phyloP scores from a whole-genome alignment of 2,797 vertebrate species.

The Tokudaia tokunoshimensis region DNA sequence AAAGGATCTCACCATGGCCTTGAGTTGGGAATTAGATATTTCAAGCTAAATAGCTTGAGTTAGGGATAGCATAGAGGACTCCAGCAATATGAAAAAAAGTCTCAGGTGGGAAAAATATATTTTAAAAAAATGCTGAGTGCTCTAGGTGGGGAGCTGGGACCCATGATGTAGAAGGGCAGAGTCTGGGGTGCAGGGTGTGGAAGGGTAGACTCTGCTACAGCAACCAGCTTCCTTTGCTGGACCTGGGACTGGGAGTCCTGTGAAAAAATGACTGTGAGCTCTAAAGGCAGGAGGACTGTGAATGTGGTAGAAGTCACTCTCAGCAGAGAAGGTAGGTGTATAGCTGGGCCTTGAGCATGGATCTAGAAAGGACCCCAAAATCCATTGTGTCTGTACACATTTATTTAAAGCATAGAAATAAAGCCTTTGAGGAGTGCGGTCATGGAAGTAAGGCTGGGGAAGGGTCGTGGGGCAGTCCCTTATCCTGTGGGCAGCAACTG shows the following conservation, averaged over 20 bases:
- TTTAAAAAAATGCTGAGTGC: not conserved
- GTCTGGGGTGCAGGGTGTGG: not conserved
- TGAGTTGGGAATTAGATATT: not conserved
- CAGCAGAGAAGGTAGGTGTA: fast-evolving
- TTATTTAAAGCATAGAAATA: no score
- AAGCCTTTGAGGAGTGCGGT: not conserved
- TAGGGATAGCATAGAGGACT: not conserved
- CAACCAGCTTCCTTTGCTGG: no score
- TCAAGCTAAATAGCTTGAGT: not conserved
- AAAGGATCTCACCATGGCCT: not conserved
- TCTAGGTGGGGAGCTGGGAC: fast-evolving
- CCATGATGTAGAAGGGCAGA: not conserved
- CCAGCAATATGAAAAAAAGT: not conserved
- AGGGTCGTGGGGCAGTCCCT: not conserved
- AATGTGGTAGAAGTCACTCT: fast-evolving
- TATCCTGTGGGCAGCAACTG: not conserved
- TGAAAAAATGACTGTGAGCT: not conserved
- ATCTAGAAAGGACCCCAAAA: not conserved
- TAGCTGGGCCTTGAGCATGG: not conserved
- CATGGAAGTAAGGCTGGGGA: not conserved
- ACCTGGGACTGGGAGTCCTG: not conserved
- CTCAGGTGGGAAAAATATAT: not conserved
- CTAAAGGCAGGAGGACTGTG: not conserved
- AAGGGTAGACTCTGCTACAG: not conserved
- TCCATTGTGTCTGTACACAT: not conserved